A percentile compares a stretch with the other conserved stretches of the same genome.
These are phyloP conservation scores for Coregonus ussuriensis DNA, from an alignment of 2,797 vertebrate species.

Conservation along the genomic window DNA sequence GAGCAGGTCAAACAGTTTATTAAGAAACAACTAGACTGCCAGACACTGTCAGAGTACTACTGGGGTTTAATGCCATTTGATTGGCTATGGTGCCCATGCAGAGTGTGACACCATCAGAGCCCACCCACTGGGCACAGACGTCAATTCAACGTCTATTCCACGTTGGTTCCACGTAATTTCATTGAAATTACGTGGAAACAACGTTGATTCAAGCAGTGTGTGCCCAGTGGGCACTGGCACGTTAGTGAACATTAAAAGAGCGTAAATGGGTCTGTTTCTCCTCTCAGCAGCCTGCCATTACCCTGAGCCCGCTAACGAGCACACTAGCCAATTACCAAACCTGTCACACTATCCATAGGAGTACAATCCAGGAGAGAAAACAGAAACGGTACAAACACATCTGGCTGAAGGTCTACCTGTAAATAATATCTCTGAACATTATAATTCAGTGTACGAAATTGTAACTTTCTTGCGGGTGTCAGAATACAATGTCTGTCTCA, in stretches of 20 bases:
- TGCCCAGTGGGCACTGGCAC: background rate
- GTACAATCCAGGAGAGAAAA: background rate
- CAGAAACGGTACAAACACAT: background rate
- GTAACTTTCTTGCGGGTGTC: background rate
- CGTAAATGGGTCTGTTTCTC: background rate
- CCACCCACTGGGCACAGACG: background rate
- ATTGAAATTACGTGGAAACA: too few relatives aligned
- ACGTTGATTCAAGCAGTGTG: too few relatives aligned
- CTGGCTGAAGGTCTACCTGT: too few relatives aligned
- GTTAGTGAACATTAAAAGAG: background rate
- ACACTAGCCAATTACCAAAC: background rate
- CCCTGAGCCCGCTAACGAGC: conserved; percentile 7
- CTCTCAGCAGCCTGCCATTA: conserved; percentile 3
- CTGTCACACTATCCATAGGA: background rate
- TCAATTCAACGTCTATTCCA: too few relatives aligned
- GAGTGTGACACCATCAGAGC: background rate
- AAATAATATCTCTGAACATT: background rate
- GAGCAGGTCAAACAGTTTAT: conserved; percentile 42
- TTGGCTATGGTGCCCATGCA: conserved; percentile 19
- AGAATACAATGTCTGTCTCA: background rate
- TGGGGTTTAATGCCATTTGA: conserved; percentile 41
- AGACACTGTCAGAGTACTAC: conserved; percentile 32
- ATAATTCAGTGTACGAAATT: background rate
- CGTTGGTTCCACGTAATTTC: too few relatives aligned
- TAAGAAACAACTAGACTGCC: conserved; percentile 42